These are phyloP conservation scores for Onthophagus taurus DNA, from an alignment of 1,140 invertebrate genomes.

Conservation along the genomic window DNA sequence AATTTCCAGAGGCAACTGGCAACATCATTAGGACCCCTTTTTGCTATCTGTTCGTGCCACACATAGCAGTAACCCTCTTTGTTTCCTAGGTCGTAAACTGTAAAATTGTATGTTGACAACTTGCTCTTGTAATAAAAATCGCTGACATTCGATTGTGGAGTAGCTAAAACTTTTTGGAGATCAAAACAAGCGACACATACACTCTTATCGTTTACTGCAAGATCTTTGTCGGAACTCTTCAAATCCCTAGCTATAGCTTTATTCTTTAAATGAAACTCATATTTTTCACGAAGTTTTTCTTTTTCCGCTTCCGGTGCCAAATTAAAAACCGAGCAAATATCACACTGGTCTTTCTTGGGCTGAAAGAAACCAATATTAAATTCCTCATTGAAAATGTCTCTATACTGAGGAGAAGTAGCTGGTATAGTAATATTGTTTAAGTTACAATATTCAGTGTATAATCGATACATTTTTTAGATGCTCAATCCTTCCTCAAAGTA, in stretches of 20 bases:
- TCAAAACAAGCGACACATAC: slow-evolving; percentile 13
- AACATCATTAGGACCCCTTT: slow-evolving; percentile 29
- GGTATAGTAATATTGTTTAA: too few relatives aligned
- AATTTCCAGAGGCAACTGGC: slow-evolving; percentile 24
- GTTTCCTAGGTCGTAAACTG: slow-evolving; percentile 13
- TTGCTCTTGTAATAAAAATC: slow-evolving; percentile 17
- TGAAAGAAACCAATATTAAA: slow-evolving; percentile 8
- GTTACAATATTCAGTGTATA: neutral
- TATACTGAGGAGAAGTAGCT: neutral
- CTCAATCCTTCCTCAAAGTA: neutral
- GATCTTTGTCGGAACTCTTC: slow-evolving; percentile 8
- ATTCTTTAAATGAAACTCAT: slow-evolving; percentile 7
- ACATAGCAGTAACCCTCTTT: slow-evolving; percentile 14
- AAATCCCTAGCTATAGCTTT: slow-evolving; percentile 5
- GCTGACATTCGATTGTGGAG: slow-evolving; percentile 11
- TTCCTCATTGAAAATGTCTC: slow-evolving; percentile 9
- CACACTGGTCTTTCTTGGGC: slow-evolving; percentile 8
- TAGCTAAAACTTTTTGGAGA: slow-evolving; percentile 15
- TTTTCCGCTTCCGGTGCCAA: slow-evolving; percentile 9
- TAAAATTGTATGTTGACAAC: slow-evolving; percentile 14
- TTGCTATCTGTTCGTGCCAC: slow-evolving; percentile 13
- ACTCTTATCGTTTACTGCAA: slow-evolving; percentile 10
- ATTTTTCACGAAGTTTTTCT: neutral
- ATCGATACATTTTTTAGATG: neutral
- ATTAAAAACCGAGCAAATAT: slow-evolving; percentile 9